These are phyloP conservation scores for Leptinotarsa defecta DNA, from an alignment of 1,140 invertebrate genomes.

Conservation along the genomic window DNA sequence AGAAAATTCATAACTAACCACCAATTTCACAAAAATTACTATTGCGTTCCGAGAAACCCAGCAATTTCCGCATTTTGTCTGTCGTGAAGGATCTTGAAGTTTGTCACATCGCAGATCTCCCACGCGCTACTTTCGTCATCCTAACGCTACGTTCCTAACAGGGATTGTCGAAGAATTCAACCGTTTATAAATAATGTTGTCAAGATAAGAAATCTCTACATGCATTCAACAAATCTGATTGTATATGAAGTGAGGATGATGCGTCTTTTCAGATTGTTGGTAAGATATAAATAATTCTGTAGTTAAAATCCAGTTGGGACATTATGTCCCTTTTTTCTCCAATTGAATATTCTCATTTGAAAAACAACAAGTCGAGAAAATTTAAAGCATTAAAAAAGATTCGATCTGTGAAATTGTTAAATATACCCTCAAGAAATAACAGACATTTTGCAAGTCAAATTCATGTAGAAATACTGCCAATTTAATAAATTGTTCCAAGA, in stretches of 20 bases:
- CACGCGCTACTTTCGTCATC: slow-evolving; percentile 32
- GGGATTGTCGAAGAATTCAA: slow-evolving; percentile 30
- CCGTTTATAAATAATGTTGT: slow-evolving; percentile 32
- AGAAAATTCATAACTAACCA: too few relatives aligned
- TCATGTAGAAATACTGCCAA: not conserved
- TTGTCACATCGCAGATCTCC: slow-evolving; percentile 20
- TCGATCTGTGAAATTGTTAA: not conserved
- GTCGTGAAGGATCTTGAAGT: slow-evolving; percentile 26
- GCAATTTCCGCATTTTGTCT: slow-evolving; percentile 19
- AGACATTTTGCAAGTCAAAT: not conserved
- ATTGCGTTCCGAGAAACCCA: not conserved
- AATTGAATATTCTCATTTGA: too few relatives aligned
- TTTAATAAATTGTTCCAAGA: not conserved
- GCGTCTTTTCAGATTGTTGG: too few relatives aligned
- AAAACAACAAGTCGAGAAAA: too few relatives aligned
- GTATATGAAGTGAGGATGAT: too few relatives aligned
- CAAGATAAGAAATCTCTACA: slow-evolving; percentile 11
- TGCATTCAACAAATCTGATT: too few relatives aligned
- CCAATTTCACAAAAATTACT: not conserved
- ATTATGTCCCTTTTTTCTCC: too few relatives aligned
- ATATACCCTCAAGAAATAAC: not conserved
- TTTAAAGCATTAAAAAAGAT: not conserved
- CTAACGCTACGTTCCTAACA: slow-evolving; percentile 28
- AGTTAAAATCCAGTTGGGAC: too few relatives aligned
- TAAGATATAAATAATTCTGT: too few relatives aligned